Base-by-base conservation (phyloP, 30 jellyfish, hydroid and myxozoan genomes). In the Turritopsis rubra region DNA sequence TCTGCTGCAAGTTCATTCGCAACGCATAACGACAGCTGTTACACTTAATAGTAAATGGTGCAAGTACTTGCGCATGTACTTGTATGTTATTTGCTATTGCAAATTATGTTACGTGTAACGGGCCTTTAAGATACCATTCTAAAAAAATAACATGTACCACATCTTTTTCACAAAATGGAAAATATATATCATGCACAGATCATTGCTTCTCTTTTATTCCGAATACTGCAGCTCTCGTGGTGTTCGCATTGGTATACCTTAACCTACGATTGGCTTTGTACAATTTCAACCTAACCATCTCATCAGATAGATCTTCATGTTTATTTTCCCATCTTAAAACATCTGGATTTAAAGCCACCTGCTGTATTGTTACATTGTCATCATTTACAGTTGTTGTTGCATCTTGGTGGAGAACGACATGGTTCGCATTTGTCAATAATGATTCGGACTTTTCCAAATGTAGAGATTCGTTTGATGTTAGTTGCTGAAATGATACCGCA, bases 321-420 rank as follows among this genome's bases (percentile, higher is more conserved):
- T 68, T 68, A 19, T 68, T 68, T 19, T 68, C 77, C 77, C 77
- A 68, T n/a, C 77, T 23, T 9, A 68, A 27, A 68, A 68, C 77
- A 19, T 68, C 77, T 68, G 77, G 31, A 68, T 68, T 27, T 68
- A 68, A 68, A 19, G 77, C 30, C 19, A 68, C 30, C 17, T 27
- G 19, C 19, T 23, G 77, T 27, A 68, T 0, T 9, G 77, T 68
- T 9, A 3, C 13, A 41, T 41, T 41, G 60, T 41, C 60, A 3
- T 41, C 60, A 13, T 13, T 41, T 41, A 41, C n/a, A n/a, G n/a
- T n/a, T n/a, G n/a, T n/a, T n/a, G n/a, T n/a, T n/a, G n/a, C n/a
- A n/a, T n/a, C n/a, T n/a, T n/a, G n/a, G n/a, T n/a, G n/a, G n/a
- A n/a, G n/a, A n/a, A n/a, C n/a, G n/a, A n/a, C n/a, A n/a, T n/a